These are phyloP conservation scores for Tetrapedia diversipes DNA, from an alignment of 2,888 invertebrate genomes.

Conservation along the genomic window DNA sequence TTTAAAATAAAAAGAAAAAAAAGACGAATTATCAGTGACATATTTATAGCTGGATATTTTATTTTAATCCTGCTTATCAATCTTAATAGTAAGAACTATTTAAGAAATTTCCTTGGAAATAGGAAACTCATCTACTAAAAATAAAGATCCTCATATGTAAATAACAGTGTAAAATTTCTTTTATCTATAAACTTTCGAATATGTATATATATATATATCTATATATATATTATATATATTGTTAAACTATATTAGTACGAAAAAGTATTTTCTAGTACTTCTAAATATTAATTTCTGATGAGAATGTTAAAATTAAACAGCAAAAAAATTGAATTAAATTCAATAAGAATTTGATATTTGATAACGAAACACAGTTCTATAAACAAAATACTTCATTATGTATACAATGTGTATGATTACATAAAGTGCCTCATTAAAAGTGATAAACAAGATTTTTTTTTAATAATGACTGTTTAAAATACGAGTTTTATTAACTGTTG, in stretches of 20 bases:
- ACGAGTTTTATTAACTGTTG: background rate
- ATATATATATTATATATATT: constrained; percentile 24
- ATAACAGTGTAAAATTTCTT: constrained; percentile 19
- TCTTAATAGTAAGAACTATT: background rate
- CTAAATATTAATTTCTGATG: constrained; percentile 9
- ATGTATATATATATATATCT: no score
- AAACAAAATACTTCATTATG: constrained; percentile 20
- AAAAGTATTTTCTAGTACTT: background rate
- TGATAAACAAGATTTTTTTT: background rate
- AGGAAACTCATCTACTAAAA: background rate
- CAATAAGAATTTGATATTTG: constrained; percentile 7
- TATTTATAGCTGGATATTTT: background rate
- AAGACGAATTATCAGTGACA: background rate
- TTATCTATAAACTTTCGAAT: constrained; percentile 9
- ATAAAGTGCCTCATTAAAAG: constrained; percentile 15
- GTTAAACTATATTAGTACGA: constrained; percentile 2
- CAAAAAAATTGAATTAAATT: background rate
- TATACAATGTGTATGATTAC: constrained; percentile 11
- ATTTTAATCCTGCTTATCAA: background rate
- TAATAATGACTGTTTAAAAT: background rate
- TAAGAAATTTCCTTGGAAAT: background rate
- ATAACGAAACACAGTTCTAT: constrained; percentile 12
- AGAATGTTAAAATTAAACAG: background rate
- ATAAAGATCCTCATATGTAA: background rate
- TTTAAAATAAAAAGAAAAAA: constrained; percentile 1